Base-by-base conservation (phyloP, 2,113 vertebrate genomes). In the Heteronetta atricapilla region DNA sequence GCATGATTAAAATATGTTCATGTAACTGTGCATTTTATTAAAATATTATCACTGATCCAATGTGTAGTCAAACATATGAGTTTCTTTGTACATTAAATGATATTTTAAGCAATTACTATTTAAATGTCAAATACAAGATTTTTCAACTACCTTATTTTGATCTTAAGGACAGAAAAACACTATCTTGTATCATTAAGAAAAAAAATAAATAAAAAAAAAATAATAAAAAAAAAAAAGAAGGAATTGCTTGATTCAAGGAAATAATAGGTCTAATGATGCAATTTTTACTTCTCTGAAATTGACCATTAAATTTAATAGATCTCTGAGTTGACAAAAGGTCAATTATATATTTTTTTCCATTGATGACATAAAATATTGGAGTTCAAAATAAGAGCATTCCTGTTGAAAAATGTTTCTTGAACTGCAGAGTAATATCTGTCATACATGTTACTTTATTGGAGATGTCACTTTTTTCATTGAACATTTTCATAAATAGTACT, bases 101-200 rank as follows among this genome's bases (percentile, higher is more conserved):
- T 3, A 81, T 40, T 52, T 74, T 59, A 74, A 67, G 77, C 7
- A 77, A 40, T 67, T 42, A 12, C 3, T 78, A 33, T 26, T 40
- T 69, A 55, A 66, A 88, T 58, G 4, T 34, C 8, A 44, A 80
- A 56, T 1, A 36, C 25, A 55, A 23, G 56, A 34, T 59, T 78
- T 89, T 92, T 69, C 29, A 67, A 6, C 2, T 0, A 33, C n/a
- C 33, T 69, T 23, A 28, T 62, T 77, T 70, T 48, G 1, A 1
- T 69, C 22, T 23, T 29, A 50, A 58, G 3, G 13, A 17, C 2
- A 26, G 60, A 80, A 50, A 17, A 13, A 6, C 3, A 6, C 2
- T 52, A 21, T 25, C 83, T 92, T 77, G 2, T 6, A 26, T 55
- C 26, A 29, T 0, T 0, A 5, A 34, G 48, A 12, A 50, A 50